Base-by-base conservation (phyloP, 2,113 vertebrate genomes). In the Brachirus orientalis region DNA sequence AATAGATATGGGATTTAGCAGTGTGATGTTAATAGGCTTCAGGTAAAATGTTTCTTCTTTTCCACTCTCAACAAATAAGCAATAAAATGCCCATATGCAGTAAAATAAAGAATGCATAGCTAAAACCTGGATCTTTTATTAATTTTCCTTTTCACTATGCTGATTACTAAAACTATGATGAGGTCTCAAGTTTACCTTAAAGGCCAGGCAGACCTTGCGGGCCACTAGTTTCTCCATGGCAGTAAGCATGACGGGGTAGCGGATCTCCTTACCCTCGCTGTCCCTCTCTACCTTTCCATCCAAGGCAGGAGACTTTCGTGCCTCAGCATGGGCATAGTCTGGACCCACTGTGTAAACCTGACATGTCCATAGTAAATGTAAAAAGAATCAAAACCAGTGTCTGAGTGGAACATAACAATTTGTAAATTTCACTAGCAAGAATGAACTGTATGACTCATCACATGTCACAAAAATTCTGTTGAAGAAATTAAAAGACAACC, bases 191-290 rank as follows among this genome's bases (percentile, higher is more conserved):
- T 37, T 77, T 65, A 98, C 97, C 95, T 98, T 98, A 86, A 99
- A 99, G 36, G 97, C 97, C 54, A 99, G 89, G 55, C 97, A 98
- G 91, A 99, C 97, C 90, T 99, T 99, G 50, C 97, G 94, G 35
- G 97, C 97, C 65, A 99, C 97, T 0, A 99, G 94, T 46, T 99
- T 99, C 91, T 99, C 97, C 94, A 98, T 96, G 86, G 97, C 96
- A 0, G 96, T 98, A 58, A 99, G 92, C 96, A 99, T 99, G 71
- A 99, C 97, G 0, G 97, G 97, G 77, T 98, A 99, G 0, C 97
- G 96, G 75, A 98, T 97, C 78, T 99, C 97, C 47, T 99, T 99
- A 17, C 97, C 97, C 58, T 99, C 97, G 0, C 97, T 98, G 88
- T 99, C 97, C 65, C 97, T 85, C 64, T 99, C 97, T 1, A 99